Evolutionary conservation across 1,140 invertebrate genomes (phyloP).

Genomic region (Hydropsyche tenuis): DNA sequence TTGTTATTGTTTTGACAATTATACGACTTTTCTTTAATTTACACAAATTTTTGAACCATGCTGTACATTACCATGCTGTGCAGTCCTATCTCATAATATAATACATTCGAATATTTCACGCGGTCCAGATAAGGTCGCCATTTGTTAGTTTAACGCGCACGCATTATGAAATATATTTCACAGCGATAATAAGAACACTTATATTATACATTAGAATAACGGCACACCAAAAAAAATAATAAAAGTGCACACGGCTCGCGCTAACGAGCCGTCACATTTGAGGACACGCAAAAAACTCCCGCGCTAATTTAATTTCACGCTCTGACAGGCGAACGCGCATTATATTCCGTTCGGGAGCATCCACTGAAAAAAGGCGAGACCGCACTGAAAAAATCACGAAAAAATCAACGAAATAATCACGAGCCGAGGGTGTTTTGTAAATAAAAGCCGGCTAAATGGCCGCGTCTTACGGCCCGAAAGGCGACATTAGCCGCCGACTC

Average conservation of each 20-base stretch:
- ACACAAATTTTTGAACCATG: too few species aligned
- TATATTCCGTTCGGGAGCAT: conserved; percentile 5
- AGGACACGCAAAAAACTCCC: not conserved
- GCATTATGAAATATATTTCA: not conserved
- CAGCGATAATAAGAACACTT: not conserved
- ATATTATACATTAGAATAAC: not conserved
- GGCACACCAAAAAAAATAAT: not conserved
- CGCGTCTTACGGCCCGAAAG: conserved; percentile 4
- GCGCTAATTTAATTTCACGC: conserved; percentile 26
- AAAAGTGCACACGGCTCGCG: not conserved
- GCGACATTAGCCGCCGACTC: not conserved
- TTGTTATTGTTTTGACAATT: too few species aligned
- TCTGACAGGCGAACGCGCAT: conserved; percentile 22
- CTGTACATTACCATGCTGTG: too few species aligned
- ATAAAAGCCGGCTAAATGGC: conserved; percentile 16
- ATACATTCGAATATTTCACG: not conserved
- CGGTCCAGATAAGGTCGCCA: conserved; percentile 1
- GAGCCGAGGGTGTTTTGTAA: not conserved
- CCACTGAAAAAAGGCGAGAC: not conserved
- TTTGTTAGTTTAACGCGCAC: not conserved
- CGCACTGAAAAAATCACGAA: not conserved
- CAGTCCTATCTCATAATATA: too few species aligned
- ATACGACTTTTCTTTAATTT: too few species aligned
- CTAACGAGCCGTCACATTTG: conserved; percentile 26
- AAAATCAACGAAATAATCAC: not conserved